Percentiles rank a stretch among this genome's conserved stretches.
Conservation (phyloP, 2,888 invertebrate species). For the Mechanitis messenoides region DNA sequence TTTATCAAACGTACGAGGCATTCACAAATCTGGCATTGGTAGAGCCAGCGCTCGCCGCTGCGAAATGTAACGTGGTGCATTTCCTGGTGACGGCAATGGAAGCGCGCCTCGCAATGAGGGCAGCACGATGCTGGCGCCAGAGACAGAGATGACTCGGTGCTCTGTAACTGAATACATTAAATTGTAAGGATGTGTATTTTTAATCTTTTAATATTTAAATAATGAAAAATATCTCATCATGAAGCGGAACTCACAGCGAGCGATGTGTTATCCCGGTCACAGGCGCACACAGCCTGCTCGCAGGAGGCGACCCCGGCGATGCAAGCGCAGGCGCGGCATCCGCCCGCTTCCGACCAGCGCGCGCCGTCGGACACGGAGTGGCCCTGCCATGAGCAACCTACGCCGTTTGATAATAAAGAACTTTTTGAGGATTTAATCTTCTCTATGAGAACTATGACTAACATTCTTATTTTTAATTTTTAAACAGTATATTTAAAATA, state of each 20-base stretch:
- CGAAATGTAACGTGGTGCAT: conserved; percentile 83
- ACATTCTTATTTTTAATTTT: too few species aligned
- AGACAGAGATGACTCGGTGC: conserved; percentile 60
- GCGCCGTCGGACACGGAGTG: conserved; percentile 78
- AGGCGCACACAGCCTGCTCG: conserved; percentile 82
- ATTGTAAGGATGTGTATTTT: too few species aligned
- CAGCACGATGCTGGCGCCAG: conserved; percentile 81
- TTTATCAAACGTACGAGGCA: conserved; percentile 80
- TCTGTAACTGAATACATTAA: conserved; percentile 61
- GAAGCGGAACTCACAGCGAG: conserved; percentile 36
- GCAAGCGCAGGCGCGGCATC: conserved; percentile 70
- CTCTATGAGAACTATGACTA: too few species aligned
- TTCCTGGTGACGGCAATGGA: conserved; percentile 88
- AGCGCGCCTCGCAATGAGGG: conserved; percentile 85
- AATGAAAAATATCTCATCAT: background rate
- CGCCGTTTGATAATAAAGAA: conserved; percentile 13
- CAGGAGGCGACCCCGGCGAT: conserved; percentile 80
- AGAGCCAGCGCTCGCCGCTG: conserved; percentile 92
- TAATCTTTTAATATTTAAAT: too few species aligned
- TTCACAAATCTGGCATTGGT: conserved; percentile 94
- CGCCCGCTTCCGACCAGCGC: conserved; percentile 67
- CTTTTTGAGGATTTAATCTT: too few species aligned
- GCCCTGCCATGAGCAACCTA: conserved; percentile 85
- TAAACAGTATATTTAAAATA: background rate
- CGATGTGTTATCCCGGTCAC: conserved; percentile 66